Evolutionary conservation across 1,140 invertebrate genomes (phyloP).

Genomic region (Drosophila busckii): DNA sequence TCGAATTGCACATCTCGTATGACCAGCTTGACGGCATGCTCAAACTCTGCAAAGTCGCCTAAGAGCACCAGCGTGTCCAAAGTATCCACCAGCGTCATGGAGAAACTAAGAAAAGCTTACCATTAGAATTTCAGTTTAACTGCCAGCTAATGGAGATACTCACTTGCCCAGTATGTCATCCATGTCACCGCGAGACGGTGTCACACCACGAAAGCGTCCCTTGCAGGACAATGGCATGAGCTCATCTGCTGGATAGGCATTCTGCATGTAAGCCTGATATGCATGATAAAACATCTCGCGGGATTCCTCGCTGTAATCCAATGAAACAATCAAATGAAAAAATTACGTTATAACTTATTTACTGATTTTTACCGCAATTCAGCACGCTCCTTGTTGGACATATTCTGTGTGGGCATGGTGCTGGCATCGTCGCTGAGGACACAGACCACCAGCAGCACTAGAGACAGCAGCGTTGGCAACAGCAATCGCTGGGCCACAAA

Average conservation of each 20-base stretch:
- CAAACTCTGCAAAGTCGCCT: constrained; percentile 96
- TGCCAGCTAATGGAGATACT: too few relatives aligned
- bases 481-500: constrained; percentile 13
- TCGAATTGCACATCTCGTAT: constrained; percentile 94
- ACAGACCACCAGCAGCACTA: constrained; percentile 37
- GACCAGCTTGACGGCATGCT: constrained; percentile 91
- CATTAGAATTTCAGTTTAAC: too few relatives aligned
- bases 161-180: constrained; percentile 98
- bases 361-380: constrained; percentile 79
- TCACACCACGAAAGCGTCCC: constrained; percentile 91
- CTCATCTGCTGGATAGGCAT: constrained; percentile 99
- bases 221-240: constrained; percentile 98
- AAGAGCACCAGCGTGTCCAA: constrained; percentile 95
- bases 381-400: constrained; percentile 81
- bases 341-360: not conserved
- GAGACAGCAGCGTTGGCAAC: constrained; percentile 9
- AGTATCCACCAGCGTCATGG: constrained; percentile 96
- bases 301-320: constrained; percentile 82
- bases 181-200: constrained; percentile 94
- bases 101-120: constrained; percentile 91
- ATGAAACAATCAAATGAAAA: not conserved
- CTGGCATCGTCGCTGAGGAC: constrained; percentile 46
- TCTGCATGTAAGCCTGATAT: constrained; percentile 97
- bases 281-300: constrained; percentile 98
- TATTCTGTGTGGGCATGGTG: constrained; percentile 79